Conservation (phyloP, 2,797 vertebrate species). For the Gymnopithys bicolor region DNA sequence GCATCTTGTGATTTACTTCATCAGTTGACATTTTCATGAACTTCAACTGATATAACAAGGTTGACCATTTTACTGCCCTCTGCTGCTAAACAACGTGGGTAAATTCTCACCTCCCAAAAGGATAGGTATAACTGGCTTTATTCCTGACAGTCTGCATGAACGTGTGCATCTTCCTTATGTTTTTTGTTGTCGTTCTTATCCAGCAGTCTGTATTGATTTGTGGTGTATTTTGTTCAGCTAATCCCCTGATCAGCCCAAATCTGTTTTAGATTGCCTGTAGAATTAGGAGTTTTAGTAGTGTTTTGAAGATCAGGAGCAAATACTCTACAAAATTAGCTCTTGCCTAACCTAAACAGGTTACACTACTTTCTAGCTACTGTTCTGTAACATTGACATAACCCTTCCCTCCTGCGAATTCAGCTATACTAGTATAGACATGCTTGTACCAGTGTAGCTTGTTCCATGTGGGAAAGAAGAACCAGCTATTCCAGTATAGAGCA, state of each 20-base stretch:
- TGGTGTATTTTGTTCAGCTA: not conserved
- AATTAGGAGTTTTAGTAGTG: not conserved
- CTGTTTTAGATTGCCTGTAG: not conserved
- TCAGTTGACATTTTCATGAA: not conserved
- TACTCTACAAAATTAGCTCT: not conserved
- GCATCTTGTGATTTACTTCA: not conserved
- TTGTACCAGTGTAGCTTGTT: not conserved
- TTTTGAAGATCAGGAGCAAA: not conserved
- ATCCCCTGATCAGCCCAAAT: not conserved
- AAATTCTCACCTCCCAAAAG: not conserved
- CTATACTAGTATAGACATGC: conserved; percentile 23
- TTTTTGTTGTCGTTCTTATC: not conserved
- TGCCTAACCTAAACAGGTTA: not conserved
- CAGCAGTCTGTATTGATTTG: not conserved
- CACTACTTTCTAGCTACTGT: not conserved
- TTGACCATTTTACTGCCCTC: conserved; percentile 2
- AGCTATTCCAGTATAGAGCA: conserved; percentile 29
- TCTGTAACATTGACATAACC: not conserved
- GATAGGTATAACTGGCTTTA: not conserved
- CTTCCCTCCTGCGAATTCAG: not conserved
- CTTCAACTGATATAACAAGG: not conserved
- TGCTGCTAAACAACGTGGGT: not conserved
- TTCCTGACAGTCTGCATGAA: not conserved
- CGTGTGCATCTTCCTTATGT: not conserved
- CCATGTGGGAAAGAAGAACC: conserved; percentile 35